Conservation (phyloP, 30 jellyfish, hydroid and myxozoan genomes). For the Nemopilema nomurai region DNA sequence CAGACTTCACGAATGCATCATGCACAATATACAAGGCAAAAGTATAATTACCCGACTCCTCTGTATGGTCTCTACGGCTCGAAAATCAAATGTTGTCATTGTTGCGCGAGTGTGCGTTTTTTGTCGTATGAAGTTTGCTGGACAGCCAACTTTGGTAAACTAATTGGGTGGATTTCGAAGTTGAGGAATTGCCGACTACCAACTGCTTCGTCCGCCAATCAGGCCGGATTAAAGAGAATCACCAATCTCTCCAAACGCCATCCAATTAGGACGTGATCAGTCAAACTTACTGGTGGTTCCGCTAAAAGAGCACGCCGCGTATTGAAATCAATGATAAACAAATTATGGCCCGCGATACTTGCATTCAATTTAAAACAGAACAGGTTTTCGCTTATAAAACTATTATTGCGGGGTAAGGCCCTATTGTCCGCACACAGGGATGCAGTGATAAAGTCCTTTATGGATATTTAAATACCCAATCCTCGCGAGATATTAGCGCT, state of each 20-base stretch:
- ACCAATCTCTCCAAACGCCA: slow-evolving; percentile 34
- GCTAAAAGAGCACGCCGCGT: slow-evolving; percentile 57
- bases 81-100: background rate
- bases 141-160: background rate
- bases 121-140: background rate
- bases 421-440: slow-evolving; percentile 14
- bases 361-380: slow-evolving; percentile 20
- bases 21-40: background rate
- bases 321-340: slow-evolving; percentile 37
- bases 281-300: slow-evolving; percentile 57
- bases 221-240: background rate
- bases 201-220: background rate
- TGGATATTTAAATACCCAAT: background rate
- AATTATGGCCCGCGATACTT: slow-evolving; percentile 32
- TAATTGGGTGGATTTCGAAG: background rate
- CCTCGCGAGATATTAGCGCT: background rate
- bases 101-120: background rate
- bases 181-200: background rate
- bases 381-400: slow-evolving; percentile 29
- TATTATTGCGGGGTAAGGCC: slow-evolving; percentile 23
- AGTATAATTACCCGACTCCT: background rate
- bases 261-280: slow-evolving; percentile 64
- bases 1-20: background rate
- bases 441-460: background rate
- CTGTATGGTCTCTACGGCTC: background rate